Evolutionary conservation across 2,113 vertebrate species (phyloP).

Genomic region (Onychorhynchus coronatus): DNA sequence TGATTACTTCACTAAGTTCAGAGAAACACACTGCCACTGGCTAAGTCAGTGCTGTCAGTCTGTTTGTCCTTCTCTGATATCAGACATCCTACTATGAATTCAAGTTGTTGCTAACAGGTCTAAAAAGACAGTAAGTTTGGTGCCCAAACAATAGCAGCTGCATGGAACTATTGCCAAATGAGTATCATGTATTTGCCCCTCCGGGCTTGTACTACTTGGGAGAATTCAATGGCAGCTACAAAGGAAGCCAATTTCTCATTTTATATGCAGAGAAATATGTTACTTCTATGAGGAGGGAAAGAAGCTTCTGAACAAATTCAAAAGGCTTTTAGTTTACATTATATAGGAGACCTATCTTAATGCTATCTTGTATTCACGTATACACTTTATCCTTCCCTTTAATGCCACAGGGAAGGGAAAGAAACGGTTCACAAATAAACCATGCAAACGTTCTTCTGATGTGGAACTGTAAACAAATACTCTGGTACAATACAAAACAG

Average conservation of each 20-base stretch:
- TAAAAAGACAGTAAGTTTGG: not conserved
- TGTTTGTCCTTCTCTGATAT: not conserved
- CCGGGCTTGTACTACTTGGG: not conserved
- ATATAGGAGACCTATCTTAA: not conserved
- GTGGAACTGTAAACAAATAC: not conserved
- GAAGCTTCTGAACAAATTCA: not conserved
- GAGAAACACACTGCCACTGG: not conserved
- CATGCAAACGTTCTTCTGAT: not conserved
- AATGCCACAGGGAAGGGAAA: not conserved
- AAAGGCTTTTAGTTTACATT: not conserved
- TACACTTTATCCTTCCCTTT: not conserved
- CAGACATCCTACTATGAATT: not conserved
- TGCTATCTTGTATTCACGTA: not conserved
- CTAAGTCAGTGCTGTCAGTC: not conserved
- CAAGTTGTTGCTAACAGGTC: not conserved
- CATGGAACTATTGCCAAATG: not conserved
- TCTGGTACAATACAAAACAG: not conserved
- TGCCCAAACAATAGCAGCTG: not conserved
- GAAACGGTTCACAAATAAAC: not conserved
- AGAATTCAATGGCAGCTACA: not conserved
- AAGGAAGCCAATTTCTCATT: not conserved
- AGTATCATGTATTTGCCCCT: not conserved
- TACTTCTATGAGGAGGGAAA: not conserved
- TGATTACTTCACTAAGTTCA: not conserved
- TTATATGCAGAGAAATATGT: not conserved